Conservation (phyloP, 2,113 vertebrate species). For the Bolborhynchus lineola region DNA sequence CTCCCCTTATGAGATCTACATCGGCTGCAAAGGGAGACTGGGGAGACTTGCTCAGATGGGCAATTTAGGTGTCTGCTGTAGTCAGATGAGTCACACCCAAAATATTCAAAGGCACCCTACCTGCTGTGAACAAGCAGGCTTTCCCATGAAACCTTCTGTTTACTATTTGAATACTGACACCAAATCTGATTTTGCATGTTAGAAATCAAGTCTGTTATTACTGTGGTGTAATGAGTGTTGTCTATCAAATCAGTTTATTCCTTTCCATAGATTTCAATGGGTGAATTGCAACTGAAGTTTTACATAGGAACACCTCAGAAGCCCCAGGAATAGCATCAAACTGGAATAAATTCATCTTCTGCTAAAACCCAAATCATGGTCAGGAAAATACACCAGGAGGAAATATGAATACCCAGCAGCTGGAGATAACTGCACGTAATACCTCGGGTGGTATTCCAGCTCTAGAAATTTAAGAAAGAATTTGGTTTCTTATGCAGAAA, state of each 20-base stretch:
- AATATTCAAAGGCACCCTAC: conserved; percentile 45
- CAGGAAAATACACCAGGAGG: background rate
- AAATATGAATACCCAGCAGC: background rate
- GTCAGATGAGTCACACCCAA: background rate
- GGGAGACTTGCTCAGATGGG: conserved; percentile 15
- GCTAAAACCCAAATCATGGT: background rate
- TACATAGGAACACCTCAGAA: background rate
- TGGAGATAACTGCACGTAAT: background rate
- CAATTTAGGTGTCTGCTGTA: conserved; percentile 32
- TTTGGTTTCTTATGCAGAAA: background rate
- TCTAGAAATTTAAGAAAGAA: background rate
- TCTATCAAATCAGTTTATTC: background rate
- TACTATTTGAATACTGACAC: background rate
- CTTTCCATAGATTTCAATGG: background rate
- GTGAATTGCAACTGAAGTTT: background rate
- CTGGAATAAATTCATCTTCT: background rate
- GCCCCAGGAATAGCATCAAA: background rate
- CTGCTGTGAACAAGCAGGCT: background rate
- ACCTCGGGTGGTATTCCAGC: background rate
- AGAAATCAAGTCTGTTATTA: conserved; percentile 6
- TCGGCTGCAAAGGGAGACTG: background rate
- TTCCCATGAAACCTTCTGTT: conserved; percentile 42
- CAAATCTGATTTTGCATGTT: conserved; percentile 21
- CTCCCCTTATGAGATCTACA: background rate
- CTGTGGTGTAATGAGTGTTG: background rate